These are phyloP conservation scores for Pogona vitticeps DNA, from an alignment of 2,113 vertebrate genomes.

Conservation along the genomic window DNA sequence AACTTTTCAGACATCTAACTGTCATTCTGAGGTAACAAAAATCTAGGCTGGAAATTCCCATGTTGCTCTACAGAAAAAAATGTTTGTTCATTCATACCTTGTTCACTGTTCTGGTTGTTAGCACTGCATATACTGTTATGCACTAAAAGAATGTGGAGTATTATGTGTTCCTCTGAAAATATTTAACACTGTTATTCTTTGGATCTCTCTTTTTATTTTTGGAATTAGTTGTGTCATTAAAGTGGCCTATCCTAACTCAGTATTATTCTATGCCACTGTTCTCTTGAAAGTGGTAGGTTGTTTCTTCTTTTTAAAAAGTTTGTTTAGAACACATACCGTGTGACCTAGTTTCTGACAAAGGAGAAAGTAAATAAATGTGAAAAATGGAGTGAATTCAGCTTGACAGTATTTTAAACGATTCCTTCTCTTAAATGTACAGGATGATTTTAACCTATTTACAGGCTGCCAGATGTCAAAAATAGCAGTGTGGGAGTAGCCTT, in stretches of 20 bases:
- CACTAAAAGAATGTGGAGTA: neutral
- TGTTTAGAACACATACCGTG: neutral
- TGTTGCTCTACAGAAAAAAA: neutral
- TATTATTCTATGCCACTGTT: constrained; percentile 33
- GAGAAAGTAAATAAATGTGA: constrained; percentile 47
- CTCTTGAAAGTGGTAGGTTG: constrained; percentile 33
- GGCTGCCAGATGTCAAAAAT: constrained; percentile 55
- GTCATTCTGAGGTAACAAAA: constrained; percentile 33
- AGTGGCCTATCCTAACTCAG: neutral
- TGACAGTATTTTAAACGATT: constrained; percentile 51
- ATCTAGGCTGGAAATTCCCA: constrained; percentile 5
- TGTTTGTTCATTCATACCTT: constrained; percentile 23
- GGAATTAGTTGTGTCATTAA: constrained; percentile 8
- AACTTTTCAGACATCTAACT: constrained; percentile 27
- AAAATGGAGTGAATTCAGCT: constrained; percentile 47
- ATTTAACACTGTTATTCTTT: neutral
- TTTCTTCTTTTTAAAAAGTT: constrained; percentile 43
- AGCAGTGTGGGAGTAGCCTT: constrained; percentile 31
- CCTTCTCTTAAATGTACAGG: constrained; percentile 61
- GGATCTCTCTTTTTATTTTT: neutral
- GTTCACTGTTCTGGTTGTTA: neutral
- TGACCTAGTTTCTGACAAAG: constrained; percentile 59
- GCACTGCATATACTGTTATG: constrained; percentile 19
- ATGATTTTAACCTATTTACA: constrained; percentile 67
- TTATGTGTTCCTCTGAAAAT: constrained; percentile 9